A percentile compares a stretch with the other conserved stretches of the same genome.
These are phyloP conservation scores for Carcinoscorpius rotundicauda DNA, from an alignment of 1,140 invertebrate species.

Conservation along the genomic window DNA sequence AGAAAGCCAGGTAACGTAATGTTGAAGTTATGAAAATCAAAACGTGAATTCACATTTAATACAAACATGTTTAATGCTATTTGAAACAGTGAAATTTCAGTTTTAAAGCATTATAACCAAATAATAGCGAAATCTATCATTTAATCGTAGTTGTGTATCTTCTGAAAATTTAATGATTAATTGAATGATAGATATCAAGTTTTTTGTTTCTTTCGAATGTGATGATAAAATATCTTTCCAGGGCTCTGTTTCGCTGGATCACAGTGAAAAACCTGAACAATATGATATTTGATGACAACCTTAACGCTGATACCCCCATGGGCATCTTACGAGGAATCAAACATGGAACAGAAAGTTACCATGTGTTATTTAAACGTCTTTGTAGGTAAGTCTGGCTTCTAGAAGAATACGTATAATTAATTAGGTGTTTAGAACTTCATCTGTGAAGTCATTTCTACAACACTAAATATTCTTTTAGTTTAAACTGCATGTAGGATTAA, in stretches of 20 bases:
- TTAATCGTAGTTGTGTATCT: too few species aligned
- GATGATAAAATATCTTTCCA: conserved; percentile 22
- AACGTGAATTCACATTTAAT: too few species aligned
- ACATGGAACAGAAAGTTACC: conserved; percentile 97
- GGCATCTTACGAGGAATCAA: conserved; percentile 93
- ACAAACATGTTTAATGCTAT: too few species aligned
- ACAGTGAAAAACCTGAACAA: conserved; percentile 98
- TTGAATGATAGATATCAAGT: neutral
- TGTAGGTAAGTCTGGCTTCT: conserved; percentile 40
- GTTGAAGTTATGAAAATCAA: neutral
- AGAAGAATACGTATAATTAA: too few species aligned
- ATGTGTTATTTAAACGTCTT: conserved; percentile 89
- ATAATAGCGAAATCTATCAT: too few species aligned
- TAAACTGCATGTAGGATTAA: too few species aligned
- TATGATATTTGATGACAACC: conserved; percentile 93
- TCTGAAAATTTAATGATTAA: too few species aligned
- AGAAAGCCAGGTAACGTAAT: conserved; percentile 64
- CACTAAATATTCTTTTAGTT: too few species aligned
- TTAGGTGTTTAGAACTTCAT: too few species aligned
- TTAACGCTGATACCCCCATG: conserved; percentile 88
- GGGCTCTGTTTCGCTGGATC: conserved; percentile 98
- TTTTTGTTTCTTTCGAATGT: neutral
- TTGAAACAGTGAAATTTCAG: too few species aligned
- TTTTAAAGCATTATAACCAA: too few species aligned
- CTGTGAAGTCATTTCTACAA: too few species aligned